These are phyloP conservation scores for Pristionchus pacificus DNA, from an alignment of 1,140 invertebrate genomes.

Conservation along the genomic window DNA sequence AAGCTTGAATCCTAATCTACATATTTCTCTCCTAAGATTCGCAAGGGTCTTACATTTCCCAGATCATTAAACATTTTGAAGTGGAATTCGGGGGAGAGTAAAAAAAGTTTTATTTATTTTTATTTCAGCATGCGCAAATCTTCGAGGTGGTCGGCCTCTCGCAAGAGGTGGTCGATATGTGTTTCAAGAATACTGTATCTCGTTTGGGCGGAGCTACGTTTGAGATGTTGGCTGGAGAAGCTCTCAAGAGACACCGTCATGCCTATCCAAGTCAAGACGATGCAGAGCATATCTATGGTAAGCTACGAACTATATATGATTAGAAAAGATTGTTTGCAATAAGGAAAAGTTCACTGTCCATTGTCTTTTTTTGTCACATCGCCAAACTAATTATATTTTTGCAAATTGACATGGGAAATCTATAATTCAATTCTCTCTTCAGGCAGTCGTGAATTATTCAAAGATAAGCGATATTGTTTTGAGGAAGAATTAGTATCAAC, in stretches of 20 bases:
- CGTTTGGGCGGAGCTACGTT: conserved; percentile 89
- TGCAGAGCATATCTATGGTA: conserved; percentile 21
- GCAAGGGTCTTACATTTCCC: neutral
- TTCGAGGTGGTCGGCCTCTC: conserved; percentile 94
- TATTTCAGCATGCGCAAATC: conserved; percentile 80
- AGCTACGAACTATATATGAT: conserved; percentile 2
- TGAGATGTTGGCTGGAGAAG: conserved; percentile 81
- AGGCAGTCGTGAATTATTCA: too few relatives aligned
- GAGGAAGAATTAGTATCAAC: too few relatives aligned
- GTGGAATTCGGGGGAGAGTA: conserved; percentile 1
- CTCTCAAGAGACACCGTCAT: conserved; percentile 75
- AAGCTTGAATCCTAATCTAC: conserved; percentile 10
- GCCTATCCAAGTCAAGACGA: conserved; percentile 68
- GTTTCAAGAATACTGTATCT: conserved; percentile 90
- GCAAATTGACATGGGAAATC: too few relatives aligned
- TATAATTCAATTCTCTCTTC: too few relatives aligned
- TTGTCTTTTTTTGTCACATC: too few relatives aligned
- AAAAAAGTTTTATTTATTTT: conserved; percentile 6
- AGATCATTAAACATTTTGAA: neutral
- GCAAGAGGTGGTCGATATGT: conserved; percentile 86
- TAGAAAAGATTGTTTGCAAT: neutral
- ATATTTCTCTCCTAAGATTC: conserved; percentile 33
- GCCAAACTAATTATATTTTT: too few relatives aligned
- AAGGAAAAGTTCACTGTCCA: too few relatives aligned
- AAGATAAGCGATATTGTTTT: too few relatives aligned